phyloP scores from a whole-genome alignment of 1,140 invertebrate species.

The Drusus annulatus region DNA sequence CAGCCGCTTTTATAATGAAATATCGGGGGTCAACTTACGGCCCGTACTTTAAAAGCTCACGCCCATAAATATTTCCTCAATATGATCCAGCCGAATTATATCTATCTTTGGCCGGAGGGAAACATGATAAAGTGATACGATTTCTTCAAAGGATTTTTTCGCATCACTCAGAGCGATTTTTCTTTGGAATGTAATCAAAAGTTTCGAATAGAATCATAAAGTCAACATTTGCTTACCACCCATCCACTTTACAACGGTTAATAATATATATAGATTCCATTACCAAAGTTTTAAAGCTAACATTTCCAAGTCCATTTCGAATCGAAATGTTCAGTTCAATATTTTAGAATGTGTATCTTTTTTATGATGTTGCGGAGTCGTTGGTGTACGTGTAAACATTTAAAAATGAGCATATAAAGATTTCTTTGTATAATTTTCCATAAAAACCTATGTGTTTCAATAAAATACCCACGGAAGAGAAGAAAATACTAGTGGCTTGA shows the following conservation, averaged over 20 bases:
- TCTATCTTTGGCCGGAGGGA: constrained; percentile 12
- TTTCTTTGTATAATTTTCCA: too few relatives aligned
- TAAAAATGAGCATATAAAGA: too few relatives aligned
- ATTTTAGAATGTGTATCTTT: too few relatives aligned
- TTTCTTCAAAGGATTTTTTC: constrained; percentile 11
- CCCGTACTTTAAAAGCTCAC: constrained; percentile 17
- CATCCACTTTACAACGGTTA: background rate
- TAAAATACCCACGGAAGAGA: too few relatives aligned
- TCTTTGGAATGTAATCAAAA: background rate
- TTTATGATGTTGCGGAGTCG: too few relatives aligned
- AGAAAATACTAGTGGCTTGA: too few relatives aligned
- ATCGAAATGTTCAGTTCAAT: too few relatives aligned
- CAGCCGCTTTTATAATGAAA: constrained; percentile 22
- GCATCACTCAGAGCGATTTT: background rate
- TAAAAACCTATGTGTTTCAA: too few relatives aligned
- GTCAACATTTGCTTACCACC: background rate
- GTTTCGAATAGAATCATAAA: background rate
- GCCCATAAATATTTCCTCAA: constrained; percentile 24
- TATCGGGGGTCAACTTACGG: constrained; percentile 31
- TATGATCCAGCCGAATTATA: constrained; percentile 15
- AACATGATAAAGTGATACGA: constrained; percentile 19
- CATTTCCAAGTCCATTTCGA: background rate
- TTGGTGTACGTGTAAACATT: too few relatives aligned
- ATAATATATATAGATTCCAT: background rate
- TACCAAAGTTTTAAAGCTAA: background rate